Evolutionary conservation across 2,888 invertebrate species (phyloP).

Genomic region (Lithosia quadra): DNA sequence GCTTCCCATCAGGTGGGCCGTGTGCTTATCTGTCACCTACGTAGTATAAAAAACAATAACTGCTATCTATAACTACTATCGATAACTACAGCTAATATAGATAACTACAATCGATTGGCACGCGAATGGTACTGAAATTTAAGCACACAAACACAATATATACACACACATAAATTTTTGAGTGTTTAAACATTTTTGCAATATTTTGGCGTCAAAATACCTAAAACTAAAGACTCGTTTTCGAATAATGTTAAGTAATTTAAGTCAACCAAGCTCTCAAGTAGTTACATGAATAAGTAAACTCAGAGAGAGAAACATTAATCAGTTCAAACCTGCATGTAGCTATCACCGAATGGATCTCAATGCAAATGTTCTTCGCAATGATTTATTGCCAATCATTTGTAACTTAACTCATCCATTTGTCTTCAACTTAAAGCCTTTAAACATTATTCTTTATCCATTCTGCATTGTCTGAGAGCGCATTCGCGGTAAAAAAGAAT

Average conservation of each 20-base stretch:
- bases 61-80: too few species aligned
- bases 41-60: too few species aligned
- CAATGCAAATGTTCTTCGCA: conserved; percentile 19
- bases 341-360: conserved; percentile 12
- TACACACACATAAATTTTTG: too few species aligned
- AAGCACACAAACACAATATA: too few species aligned
- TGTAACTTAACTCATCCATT: conserved; percentile 18
- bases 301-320: conserved; percentile 14
- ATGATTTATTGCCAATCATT: conserved; percentile 23
- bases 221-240: too few species aligned
- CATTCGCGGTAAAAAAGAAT: background rate
- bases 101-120: too few species aligned
- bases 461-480: background rate
- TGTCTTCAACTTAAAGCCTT: conserved; percentile 17
- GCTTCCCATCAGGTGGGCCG: too few species aligned
- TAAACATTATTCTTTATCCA: conserved; percentile 18
- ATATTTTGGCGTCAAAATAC: too few species aligned
- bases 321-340: conserved; percentile 14
- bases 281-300: conserved; percentile 14
- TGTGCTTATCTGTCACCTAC: too few species aligned
- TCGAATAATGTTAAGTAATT: background rate
- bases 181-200: too few species aligned
- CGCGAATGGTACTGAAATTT: too few species aligned
- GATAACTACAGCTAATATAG: too few species aligned
- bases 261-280: background rate